phyloP scores from a whole-genome alignment of 2,888 invertebrate species.

The Erpobdella octoculata region DNA sequence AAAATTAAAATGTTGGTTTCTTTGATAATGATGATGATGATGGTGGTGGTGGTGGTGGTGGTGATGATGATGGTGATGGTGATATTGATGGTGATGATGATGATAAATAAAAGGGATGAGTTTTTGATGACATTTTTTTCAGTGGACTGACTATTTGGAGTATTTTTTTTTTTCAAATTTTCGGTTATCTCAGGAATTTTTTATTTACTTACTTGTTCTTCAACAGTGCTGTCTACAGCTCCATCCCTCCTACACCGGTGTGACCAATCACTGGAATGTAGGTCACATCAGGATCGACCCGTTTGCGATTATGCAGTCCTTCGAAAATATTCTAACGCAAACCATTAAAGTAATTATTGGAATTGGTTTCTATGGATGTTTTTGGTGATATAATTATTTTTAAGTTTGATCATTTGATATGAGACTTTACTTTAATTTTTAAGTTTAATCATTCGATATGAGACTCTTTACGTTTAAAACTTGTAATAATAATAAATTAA shows the following conservation, averaged over 20 bases:
- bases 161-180: not conserved
- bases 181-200: not conserved
- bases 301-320: conserved; percentile 90
- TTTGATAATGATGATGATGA: no score
- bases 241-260: conserved; percentile 83
- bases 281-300: conserved; percentile 98
- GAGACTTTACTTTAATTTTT: no score
- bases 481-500: not conserved
- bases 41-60: no score
- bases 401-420: no score
- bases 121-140: no score
- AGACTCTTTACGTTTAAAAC: not conserved
- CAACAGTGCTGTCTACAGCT: conserved; percentile 87
- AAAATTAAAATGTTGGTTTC: not conserved
- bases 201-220: not conserved
- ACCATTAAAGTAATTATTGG: not conserved
- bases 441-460: no score
- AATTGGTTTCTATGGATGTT: not conserved
- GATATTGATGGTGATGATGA: no score
- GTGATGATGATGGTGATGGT: no score
- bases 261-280: conserved; percentile 90
- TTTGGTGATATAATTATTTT: no score
- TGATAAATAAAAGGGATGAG: no score
- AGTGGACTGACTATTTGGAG: no score
- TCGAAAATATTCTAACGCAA: conserved; percentile 59